Evolutionary conservation across 2,797 vertebrate genomes (phyloP).

Genomic region (Eutrigla gurnardus): DNA sequence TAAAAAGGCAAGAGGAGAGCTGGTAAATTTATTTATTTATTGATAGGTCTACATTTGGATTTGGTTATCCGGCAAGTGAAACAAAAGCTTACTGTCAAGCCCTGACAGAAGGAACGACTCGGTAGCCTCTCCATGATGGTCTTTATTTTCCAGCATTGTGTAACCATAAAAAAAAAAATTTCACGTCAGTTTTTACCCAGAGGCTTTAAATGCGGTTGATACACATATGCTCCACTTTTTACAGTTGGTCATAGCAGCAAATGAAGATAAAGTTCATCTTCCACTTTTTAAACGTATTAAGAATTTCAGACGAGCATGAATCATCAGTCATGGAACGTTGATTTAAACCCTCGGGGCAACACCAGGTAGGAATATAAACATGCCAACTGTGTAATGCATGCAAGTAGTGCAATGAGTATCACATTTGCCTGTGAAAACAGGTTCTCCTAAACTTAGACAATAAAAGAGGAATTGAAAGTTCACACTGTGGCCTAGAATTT

Average conservation of each 20-base stretch:
- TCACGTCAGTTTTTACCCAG: background rate
- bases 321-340: background rate
- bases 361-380: conserved; percentile 14
- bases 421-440: conserved; percentile 46
- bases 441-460: conserved; percentile 40
- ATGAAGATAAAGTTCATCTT: background rate
- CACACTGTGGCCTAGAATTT: background rate
- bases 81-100: too few relatives aligned
- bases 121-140: background rate
- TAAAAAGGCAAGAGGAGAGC: too few relatives aligned
- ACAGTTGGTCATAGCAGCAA: background rate
- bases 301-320: background rate
- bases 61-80: too few relatives aligned
- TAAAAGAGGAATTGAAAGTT: conserved; percentile 69
- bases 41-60: too few relatives aligned
- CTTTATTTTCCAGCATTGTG: background rate
- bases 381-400: conserved; percentile 29
- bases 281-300: background rate
- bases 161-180: background rate
- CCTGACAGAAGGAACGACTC: background rate
- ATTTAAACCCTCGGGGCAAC: conserved; percentile 8
- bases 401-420: conserved; percentile 38
- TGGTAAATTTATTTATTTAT: too few relatives aligned
- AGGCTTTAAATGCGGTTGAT: background rate
- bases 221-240: background rate